Evolutionary conservation across 2,113 vertebrate species (phyloP).

Genomic region (Urocolius indicus): DNA sequence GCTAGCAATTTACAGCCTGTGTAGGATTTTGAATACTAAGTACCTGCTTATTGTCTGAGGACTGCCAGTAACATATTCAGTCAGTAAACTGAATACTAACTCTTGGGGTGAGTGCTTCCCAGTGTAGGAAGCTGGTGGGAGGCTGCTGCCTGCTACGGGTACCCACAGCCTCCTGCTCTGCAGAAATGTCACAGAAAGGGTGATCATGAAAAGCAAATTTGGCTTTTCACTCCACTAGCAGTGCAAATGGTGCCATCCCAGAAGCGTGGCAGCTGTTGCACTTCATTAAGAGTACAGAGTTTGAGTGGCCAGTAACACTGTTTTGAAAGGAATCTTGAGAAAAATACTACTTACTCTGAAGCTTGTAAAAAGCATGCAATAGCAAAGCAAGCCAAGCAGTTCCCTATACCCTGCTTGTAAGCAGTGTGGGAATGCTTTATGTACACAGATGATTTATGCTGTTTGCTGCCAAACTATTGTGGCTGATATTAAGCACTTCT

Average conservation of each 20-base stretch:
- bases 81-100: not conserved
- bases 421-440: not conserved
- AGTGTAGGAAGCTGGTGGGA: not conserved
- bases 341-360: not conserved
- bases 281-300: not conserved
- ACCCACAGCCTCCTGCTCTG: not conserved
- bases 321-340: not conserved
- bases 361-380: not conserved
- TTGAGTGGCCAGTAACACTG: not conserved
- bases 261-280: not conserved
- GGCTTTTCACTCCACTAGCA: not conserved
- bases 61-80: not conserved
- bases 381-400: not conserved
- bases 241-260: not conserved
- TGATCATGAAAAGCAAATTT: not conserved
- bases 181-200: rapidly evolving
- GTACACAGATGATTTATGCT: rapidly evolving
- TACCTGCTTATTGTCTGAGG: not conserved
- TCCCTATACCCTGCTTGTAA: not conserved
- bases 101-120: not conserved
- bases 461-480: not conserved
- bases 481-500: not conserved
- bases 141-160: not conserved
- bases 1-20: not conserved
- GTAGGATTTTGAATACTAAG: not conserved